A percentile compares a stretch with the other conserved stretches of the same genome.
phyloP scores from a whole-genome alignment of 2,113 vertebrate genomes.

The Elephantulus edwardii region DNA sequence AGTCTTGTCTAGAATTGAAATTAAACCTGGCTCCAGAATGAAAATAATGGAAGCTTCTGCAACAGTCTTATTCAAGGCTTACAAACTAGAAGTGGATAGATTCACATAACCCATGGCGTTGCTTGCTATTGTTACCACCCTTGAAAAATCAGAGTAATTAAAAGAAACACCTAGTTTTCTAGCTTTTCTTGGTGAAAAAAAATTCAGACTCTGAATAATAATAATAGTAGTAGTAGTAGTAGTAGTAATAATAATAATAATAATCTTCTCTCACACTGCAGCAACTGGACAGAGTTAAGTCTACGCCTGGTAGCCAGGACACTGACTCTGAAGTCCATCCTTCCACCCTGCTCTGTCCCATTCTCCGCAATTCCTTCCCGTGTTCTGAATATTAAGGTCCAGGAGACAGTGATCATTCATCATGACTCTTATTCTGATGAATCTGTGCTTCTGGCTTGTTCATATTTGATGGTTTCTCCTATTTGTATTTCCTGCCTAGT shows the following conservation, averaged over 20 bases:
- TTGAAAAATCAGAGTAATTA: not conserved
- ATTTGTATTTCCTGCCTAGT: not conserved
- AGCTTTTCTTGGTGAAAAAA: not conserved
- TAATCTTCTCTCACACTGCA: not conserved
- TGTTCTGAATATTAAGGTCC: not conserved
- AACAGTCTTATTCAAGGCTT: too few species aligned
- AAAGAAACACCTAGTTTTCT: not conserved
- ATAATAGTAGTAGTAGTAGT: too few species aligned
- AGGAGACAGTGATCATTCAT: not conserved
- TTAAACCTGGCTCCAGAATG: too few species aligned
- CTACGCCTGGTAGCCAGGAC: not conserved
- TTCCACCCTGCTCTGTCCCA: too few species aligned
- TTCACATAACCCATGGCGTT: not conserved
- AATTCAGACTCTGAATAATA: too few species aligned
- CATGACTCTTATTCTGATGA: too few species aligned
- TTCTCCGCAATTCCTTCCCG: not conserved
- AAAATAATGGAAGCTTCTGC: too few species aligned
- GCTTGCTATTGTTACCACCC: not conserved
- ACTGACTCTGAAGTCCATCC: not conserved
- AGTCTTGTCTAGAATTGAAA: not conserved
- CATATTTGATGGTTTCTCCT: not conserved
- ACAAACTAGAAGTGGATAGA: not conserved
- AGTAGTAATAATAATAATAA: too few species aligned
- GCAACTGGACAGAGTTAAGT: not conserved
- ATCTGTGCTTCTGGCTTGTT: not conserved